Conservation (phyloP, 2,113 vertebrate species). For the Mobula hypostoma region DNA sequence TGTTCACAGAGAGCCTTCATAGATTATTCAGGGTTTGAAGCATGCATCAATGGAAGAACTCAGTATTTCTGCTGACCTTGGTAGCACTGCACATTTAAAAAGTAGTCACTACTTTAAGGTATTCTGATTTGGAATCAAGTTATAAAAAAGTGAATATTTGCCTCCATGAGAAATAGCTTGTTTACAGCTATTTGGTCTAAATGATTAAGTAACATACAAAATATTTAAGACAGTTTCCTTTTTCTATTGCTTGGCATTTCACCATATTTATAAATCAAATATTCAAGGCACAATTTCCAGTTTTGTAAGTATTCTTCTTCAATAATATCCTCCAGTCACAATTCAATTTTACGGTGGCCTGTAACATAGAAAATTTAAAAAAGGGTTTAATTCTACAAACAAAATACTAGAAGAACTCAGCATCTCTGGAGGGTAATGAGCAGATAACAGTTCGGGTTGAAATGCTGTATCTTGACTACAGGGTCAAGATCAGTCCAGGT, state of each 20-base stretch:
- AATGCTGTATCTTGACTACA: no score
- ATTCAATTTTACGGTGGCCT: not conserved
- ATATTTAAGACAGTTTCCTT: constrained; percentile 8
- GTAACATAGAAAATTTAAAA: not conserved
- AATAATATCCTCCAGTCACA: constrained; percentile 7
- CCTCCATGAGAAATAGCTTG: not conserved
- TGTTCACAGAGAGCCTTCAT: not conserved
- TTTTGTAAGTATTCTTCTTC: not conserved
- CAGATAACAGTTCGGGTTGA: no score
- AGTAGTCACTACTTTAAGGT: not conserved
- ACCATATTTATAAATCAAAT: not conserved
- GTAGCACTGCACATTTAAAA: not conserved
- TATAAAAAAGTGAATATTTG: not conserved
- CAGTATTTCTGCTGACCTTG: not conserved
- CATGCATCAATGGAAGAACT: not conserved
- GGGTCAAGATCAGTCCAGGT: no score
- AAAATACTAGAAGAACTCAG: no score
- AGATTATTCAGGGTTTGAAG: not conserved
- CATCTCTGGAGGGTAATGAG: no score
- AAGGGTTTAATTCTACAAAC: not conserved
- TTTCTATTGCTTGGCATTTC: not conserved
- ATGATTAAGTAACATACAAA: constrained; percentile 4
- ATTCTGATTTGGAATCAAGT: not conserved
- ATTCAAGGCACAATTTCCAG: constrained; percentile 12
- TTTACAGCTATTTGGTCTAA: not conserved